Evolutionary conservation across 2,888 invertebrate genomes (phyloP).

Genomic region (Lottia scabra): DNA sequence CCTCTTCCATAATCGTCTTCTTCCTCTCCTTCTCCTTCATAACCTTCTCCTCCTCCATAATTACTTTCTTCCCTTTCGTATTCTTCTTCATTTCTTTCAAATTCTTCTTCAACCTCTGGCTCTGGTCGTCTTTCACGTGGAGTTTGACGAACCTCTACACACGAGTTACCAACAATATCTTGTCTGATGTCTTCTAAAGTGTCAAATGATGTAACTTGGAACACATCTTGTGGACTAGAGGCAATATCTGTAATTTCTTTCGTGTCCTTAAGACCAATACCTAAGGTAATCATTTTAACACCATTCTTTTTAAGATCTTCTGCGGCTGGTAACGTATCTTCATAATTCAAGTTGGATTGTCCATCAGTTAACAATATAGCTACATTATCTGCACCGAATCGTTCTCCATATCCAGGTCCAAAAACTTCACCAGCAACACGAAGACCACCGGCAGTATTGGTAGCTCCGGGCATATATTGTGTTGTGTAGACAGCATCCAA

Average conservation of each 20-base stretch:
- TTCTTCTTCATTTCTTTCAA: not conserved
- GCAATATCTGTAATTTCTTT: slow-evolving; percentile 48
- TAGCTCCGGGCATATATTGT: slow-evolving; percentile 52
- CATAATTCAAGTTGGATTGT: slow-evolving; percentile 52
- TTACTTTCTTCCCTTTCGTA: not conserved
- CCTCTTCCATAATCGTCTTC: not conserved
- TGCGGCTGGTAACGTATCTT: slow-evolving; percentile 54
- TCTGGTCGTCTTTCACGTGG: not conserved
- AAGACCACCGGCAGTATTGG: slow-evolving; percentile 57
- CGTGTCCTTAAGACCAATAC: slow-evolving; percentile 43
- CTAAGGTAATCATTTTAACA: slow-evolving; percentile 52
- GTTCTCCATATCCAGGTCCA: slow-evolving; percentile 38
- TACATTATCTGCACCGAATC: slow-evolving; percentile 45
- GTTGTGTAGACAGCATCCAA: slow-evolving; percentile 42
- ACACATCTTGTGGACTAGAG: slow-evolving; percentile 45
- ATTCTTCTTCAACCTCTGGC: not conserved
- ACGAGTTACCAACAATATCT: slow-evolving; percentile 45
- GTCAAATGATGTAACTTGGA: slow-evolving; percentile 46
- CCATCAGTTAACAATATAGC: slow-evolving; percentile 60
- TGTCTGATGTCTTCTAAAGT: slow-evolving; percentile 40
- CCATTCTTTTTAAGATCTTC: slow-evolving; percentile 46
- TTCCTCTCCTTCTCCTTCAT: not conserved
- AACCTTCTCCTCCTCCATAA: not conserved
- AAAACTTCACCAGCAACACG: slow-evolving; percentile 43
- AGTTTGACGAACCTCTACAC: slow-evolving; percentile 19